A percentile compares a stretch with the other conserved stretches of the same genome.
Conservation (phyloP, 2,113 vertebrate species). For the rat (Rattus norvegicus) region GRCr8 NC_086024.1:20924501-20925000, state of each 20-base stretch:
- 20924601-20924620: neutral
- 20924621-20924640: neutral
- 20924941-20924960: constrained; percentile 23
- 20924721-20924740: neutral
- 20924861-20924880: constrained; percentile 33
- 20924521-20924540: neutral
- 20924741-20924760: neutral
- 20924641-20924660: neutral
- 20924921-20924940: constrained; percentile 3
- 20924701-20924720: neutral
- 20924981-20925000: neutral
- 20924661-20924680: neutral
- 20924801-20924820: too few species aligned
- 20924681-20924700: neutral
- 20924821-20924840: constrained; percentile 9
- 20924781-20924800: too few species aligned
- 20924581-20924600: neutral
- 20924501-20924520: neutral
- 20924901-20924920: constrained; percentile 30
- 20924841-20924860: constrained; percentile 9
- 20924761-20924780: too few species aligned
- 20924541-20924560: neutral
- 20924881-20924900: constrained; percentile 11
- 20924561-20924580: neutral
- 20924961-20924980: neutral